Conservation (phyloP, 2,888 invertebrate species). For the Clusia tigrina region DNA sequence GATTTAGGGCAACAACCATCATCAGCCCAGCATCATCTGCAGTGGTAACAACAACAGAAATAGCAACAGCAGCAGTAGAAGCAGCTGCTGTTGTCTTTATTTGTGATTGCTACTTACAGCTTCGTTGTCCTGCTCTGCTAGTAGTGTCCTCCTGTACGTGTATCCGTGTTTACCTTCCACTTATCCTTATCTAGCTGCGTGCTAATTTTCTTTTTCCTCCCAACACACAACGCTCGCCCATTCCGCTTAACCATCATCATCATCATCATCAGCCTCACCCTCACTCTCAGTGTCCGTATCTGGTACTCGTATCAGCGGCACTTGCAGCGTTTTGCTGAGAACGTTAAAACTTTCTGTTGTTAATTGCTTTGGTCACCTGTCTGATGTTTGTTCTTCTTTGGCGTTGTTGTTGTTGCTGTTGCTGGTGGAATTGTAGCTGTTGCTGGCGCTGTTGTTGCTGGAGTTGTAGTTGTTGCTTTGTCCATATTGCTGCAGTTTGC, state of each 20-base stretch:
- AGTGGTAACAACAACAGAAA: not conserved
- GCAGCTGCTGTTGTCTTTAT: constrained; percentile 19
- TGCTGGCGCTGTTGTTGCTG: too few relatives aligned
- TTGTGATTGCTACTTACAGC: too few relatives aligned
- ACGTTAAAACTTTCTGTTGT: constrained; percentile 38
- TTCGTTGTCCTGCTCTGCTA: constrained; percentile 7
- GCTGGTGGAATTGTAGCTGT: not conserved
- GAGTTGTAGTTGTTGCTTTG: too few relatives aligned
- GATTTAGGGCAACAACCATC: not conserved
- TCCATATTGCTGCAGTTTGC: too few relatives aligned
- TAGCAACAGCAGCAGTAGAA: constrained; percentile 5
- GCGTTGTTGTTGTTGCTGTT: constrained; percentile 15
- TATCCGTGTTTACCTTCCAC: too few relatives aligned
- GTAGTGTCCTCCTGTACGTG: not conserved
- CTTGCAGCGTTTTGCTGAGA: not conserved
- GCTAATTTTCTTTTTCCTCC: constrained; percentile 10
- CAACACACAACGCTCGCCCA: constrained; percentile 16
- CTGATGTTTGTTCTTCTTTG: constrained; percentile 46
- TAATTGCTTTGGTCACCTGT: constrained; percentile 62
- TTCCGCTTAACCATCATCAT: not conserved
- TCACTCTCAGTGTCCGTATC: too few relatives aligned
- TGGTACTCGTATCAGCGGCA: not conserved
- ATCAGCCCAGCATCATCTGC: not conserved
- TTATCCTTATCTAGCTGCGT: too few relatives aligned
- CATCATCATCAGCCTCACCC: too few relatives aligned